Evolutionary conservation across 1,140 invertebrate genomes (phyloP), one percentile per base, ranked within the genome.

Genomic region (Conus betulinus): DNA sequence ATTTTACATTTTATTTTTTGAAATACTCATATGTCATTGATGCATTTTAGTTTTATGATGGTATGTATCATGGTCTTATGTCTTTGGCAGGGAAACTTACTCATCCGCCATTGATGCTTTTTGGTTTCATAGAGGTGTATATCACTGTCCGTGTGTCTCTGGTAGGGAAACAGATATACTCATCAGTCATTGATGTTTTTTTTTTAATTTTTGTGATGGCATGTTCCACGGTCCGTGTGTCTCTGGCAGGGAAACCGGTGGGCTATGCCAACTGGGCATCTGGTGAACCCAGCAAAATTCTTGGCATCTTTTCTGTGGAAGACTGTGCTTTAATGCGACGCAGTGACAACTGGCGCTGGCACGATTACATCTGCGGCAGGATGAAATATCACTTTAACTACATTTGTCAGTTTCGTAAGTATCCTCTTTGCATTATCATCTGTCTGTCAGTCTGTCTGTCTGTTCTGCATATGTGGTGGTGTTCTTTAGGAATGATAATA

Each of bases 391-490:
- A 91, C 52, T 92, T 92, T 87, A 92, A 92, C 67, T 93, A 89
- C 87, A 92, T 93, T 71, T 93, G 92, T 90, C 87, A 93, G 55
- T 93, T 91, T 57, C 91, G 91, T 93, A 91, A 93, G 92, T 92
- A 76, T 81, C 5, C 15, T 52, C 39, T 53, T 39, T 53, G 20
- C 53, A 11, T 78, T 23, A 39, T 78, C 55, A 0, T 55, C 52
- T 83, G 81, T 83, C 15, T 63, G 55, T 63, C 5, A 63, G 82
- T 84, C 23, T 63, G 51, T 83, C 5, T 83, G 51, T 84, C 55
- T 83, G 51, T 83, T 15, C 10, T 81, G 8, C 10, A 51, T 81
- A 27, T 51, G 52, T 81, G 25, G 79, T 17, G 60, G 60, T 63
- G 60, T 63, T 63, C 60, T 13, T 63, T 63, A 63, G 23, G 23